Percentiles rank a stretch among this genome's conserved stretches.
These are phyloP conservation scores for Ganaspis sp. DNA, from an alignment of 1,140 invertebrate species.

Conservation along the genomic window DNA sequence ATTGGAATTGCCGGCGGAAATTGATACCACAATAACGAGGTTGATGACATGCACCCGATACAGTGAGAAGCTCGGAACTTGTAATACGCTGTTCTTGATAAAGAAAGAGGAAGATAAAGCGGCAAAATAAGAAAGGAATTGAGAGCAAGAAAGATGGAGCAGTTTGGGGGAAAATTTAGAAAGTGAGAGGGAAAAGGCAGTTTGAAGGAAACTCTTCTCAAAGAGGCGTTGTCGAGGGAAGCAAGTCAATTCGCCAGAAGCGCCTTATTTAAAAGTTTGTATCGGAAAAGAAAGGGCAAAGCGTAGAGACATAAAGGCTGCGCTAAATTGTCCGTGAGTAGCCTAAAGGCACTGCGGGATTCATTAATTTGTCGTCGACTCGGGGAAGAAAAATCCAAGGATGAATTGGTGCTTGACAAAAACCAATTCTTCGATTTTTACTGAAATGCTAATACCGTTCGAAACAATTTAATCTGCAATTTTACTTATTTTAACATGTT, in stretches of 20 bases:
- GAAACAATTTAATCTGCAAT: background rate
- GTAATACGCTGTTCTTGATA: constrained; percentile 51
- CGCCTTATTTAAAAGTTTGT: constrained; percentile 74
- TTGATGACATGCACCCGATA: constrained; percentile 62
- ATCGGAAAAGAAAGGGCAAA: constrained; percentile 58
- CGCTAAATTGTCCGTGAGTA: constrained; percentile 70
- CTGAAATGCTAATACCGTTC: constrained; percentile 15
- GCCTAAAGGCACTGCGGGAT: constrained; percentile 51
- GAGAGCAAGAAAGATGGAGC: background rate
- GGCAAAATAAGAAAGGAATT: constrained; percentile 10
- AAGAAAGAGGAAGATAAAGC: constrained; percentile 51
- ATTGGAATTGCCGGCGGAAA: constrained; percentile 59
- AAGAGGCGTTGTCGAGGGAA: constrained; percentile 60
- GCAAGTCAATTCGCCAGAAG: constrained; percentile 69
- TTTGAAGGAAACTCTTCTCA: constrained; percentile 48
- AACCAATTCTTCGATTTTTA: constrained; percentile 59
- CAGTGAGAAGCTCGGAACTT: constrained; percentile 45
- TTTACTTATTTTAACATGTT: background rate
- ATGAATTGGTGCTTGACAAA: constrained; percentile 64
- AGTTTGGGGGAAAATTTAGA: background rate
- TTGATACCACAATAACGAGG: constrained; percentile 65
- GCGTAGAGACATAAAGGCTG: constrained; percentile 53
- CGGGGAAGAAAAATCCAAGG: constrained; percentile 52
- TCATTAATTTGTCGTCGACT: constrained; percentile 67
- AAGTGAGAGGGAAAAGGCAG: constrained; percentile 37